Conservation (phyloP, 37 sponge, comb jelly and placozoan genomes). For the Oscarella lobularis region DNA sequence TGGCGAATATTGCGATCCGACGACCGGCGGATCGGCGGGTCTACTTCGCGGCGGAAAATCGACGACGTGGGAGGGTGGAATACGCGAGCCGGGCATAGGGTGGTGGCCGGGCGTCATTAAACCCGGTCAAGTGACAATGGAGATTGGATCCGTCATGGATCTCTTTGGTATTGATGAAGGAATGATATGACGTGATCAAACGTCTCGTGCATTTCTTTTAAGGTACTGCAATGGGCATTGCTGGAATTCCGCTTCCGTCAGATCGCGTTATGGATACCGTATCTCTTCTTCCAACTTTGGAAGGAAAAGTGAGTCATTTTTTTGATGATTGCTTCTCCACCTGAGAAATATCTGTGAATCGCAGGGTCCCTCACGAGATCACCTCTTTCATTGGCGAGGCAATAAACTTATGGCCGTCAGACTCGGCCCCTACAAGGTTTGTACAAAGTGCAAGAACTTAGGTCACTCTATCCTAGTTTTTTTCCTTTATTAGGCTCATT, state of each 20-base stretch:
- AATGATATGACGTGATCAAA: no score
- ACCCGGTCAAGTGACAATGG: not conserved
- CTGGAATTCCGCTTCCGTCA: no score
- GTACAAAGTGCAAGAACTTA: not conserved
- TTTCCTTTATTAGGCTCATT: not conserved
- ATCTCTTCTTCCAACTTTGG: no score
- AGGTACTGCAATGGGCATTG: no score
- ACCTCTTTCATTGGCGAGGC: not conserved
- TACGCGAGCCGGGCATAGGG: not conserved
- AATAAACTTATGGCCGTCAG: not conserved
- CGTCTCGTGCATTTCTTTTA: no score
- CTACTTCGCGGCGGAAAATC: not conserved
- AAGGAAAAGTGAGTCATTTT: no score
- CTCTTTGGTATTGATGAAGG: slow-evolving; percentile 1
- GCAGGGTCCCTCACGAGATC: not conserved
- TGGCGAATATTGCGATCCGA: not conserved
- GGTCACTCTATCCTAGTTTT: not conserved
- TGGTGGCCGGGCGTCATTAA: not conserved
- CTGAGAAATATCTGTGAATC: no score
- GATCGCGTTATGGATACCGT: no score
- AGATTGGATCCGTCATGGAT: not conserved
- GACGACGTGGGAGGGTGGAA: not conserved
- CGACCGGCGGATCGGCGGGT: not conserved
- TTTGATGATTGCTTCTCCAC: no score
- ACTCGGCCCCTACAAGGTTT: not conserved